phyloP scores from a whole-genome alignment of 1,140 invertebrate genomes.

The Riptortus pedestris region DNA sequence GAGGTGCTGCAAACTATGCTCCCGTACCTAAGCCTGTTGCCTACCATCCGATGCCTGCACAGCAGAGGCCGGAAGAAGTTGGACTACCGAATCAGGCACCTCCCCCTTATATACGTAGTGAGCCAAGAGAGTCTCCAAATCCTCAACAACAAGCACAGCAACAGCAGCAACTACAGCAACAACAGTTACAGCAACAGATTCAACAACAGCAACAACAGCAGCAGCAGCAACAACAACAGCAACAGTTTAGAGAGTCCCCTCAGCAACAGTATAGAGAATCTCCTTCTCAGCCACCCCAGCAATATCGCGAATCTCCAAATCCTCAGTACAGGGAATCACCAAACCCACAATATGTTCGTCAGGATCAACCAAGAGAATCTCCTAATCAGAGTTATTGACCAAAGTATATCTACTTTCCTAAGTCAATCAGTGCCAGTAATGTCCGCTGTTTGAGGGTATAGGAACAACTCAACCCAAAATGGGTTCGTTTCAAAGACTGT shows the following conservation, averaged over 20 bases:
- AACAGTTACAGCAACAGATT: constrained; percentile 11
- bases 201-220: constrained; percentile 21
- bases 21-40: constrained; percentile 22
- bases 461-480: constrained; percentile 7
- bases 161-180: constrained; percentile 23
- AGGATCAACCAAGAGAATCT: constrained; percentile 16
- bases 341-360: constrained; percentile 13
- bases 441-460: constrained; percentile 27
- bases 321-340: constrained; percentile 7
- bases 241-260: neutral
- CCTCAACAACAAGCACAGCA: constrained; percentile 19
- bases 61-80: constrained; percentile 19
- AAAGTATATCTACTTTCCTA: constrained; percentile 23
- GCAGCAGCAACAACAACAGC: constrained; percentile 9
- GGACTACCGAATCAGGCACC: constrained; percentile 17
- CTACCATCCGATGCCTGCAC: constrained; percentile 14
- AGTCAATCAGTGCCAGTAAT: constrained; percentile 27
- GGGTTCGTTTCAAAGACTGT: constrained; percentile 8
- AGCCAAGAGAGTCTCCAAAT: neutral
- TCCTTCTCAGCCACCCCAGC: constrained; percentile 4
- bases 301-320: constrained; percentile 18
- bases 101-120: constrained; percentile 1
- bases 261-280: neutral
- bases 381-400: constrained; percentile 20
- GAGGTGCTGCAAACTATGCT: constrained; percentile 23